Percentiles rank a stretch among this genome's conserved stretches.
These are phyloP conservation scores for Muricea muricata DNA, from an alignment of 92 coral and sea anemone genomes.

Conservation along the genomic window DNA sequence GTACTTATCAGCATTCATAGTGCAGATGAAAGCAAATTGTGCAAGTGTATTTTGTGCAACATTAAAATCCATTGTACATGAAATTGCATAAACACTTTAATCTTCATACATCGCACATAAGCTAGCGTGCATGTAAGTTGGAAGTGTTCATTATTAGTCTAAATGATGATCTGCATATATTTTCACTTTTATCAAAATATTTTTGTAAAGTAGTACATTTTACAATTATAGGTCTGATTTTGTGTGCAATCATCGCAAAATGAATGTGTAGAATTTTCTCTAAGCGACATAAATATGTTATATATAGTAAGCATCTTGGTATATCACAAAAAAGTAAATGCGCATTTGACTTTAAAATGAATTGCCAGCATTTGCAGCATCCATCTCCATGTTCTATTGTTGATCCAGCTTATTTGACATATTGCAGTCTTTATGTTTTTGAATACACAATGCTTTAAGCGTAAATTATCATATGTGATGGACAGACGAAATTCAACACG, in stretches of 20 bases:
- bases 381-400: neutral
- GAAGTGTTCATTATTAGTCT: neutral
- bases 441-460: neutral
- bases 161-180: neutral
- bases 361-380: neutral
- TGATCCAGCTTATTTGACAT: neutral
- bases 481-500: neutral
- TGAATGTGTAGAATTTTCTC: no score
- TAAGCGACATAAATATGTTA: no score
- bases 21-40: no score
- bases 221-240: no score
- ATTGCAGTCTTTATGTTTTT: neutral
- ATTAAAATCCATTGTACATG: no score
- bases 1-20: no score
- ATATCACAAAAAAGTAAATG: neutral
- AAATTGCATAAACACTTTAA: no score
- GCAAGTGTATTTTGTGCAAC: no score
- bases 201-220: neutral
- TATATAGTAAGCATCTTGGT: no score
- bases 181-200: neutral
- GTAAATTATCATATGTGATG: neutral
- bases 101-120: no score
- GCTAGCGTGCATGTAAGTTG: no score
- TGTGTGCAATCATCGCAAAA: neutral
- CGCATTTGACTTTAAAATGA: neutral